Evolutionary conservation across 2,797 vertebrate species (phyloP).

Genomic region (Crax fasciolata): DNA sequence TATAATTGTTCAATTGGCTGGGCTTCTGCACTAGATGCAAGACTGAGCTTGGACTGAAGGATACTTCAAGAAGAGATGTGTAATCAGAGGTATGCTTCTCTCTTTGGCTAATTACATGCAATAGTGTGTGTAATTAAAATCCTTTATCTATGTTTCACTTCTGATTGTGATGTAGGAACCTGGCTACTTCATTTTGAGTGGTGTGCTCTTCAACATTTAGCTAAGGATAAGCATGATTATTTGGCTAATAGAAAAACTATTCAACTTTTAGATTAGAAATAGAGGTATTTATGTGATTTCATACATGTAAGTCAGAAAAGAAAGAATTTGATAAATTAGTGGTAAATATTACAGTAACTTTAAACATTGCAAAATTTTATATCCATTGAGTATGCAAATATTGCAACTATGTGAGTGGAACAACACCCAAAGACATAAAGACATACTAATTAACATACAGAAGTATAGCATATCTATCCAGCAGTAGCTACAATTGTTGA

Average conservation of each 20-base stretch:
- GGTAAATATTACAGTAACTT: background rate
- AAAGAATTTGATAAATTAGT: background rate
- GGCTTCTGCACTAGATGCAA: background rate
- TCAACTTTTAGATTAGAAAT: background rate
- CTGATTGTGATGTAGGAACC: background rate
- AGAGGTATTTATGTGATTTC: background rate
- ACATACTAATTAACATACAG: background rate
- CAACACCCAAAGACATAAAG: background rate
- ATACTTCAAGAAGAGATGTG: background rate
- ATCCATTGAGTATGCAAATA: background rate
- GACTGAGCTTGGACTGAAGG: background rate
- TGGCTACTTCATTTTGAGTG: background rate
- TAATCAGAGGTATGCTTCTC: background rate
- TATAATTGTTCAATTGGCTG: background rate
- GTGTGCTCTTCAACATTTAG: background rate
- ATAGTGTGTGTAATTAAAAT: background rate
- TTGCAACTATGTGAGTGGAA: background rate
- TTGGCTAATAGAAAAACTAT: background rate
- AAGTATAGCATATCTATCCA: background rate
- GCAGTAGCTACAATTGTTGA: accelerated
- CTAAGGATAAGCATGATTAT: background rate
- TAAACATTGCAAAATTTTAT: background rate
- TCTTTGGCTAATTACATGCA: background rate
- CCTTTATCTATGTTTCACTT: background rate
- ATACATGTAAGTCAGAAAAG: background rate